These are phyloP conservation scores for Protophormia terraenovae DNA, from an alignment of 2,888 invertebrate species.

Conservation along the genomic window DNA sequence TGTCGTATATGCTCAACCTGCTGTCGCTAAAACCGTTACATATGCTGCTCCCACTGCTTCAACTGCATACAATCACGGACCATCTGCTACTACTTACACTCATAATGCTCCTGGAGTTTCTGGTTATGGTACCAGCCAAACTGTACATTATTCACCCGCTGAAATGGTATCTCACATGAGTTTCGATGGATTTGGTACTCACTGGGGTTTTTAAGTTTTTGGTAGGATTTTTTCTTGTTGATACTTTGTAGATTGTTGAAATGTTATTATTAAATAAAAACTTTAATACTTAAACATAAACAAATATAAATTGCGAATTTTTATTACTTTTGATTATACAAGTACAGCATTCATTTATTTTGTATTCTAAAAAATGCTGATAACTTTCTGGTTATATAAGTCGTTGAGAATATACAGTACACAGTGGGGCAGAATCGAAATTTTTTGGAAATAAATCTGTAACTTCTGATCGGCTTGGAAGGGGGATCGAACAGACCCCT, in stretches of 20 bases:
- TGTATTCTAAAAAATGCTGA: too few relatives aligned
- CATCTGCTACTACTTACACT: conserved; percentile 65
- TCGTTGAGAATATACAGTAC: too few relatives aligned
- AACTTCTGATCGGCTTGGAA: too few relatives aligned
- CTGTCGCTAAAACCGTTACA: conserved; percentile 71
- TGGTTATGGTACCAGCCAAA: conserved; percentile 64
- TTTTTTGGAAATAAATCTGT: too few relatives aligned
- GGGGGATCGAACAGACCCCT: too few relatives aligned
- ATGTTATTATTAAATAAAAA: not conserved
- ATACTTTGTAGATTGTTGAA: conserved; percentile 1
- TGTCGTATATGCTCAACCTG: conserved; percentile 65
- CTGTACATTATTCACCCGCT: conserved; percentile 81
- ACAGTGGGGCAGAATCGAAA: too few relatives aligned
- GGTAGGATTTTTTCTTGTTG: not conserved
- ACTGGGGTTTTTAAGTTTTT: conserved; percentile 84
- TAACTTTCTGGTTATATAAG: too few relatives aligned
- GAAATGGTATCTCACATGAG: conserved; percentile 84
- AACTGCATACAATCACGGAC: conserved; percentile 68
- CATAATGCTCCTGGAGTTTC: conserved; percentile 65
- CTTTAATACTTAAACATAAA: too few relatives aligned
- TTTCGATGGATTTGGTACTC: conserved; percentile 85
- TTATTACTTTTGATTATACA: too few relatives aligned
- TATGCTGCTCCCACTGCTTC: conserved; percentile 70
- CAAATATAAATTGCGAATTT: too few relatives aligned
- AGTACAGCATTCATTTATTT: too few relatives aligned